Conservation (phyloP, 2,888 invertebrate species). For the Prosapia bicincta region DNA sequence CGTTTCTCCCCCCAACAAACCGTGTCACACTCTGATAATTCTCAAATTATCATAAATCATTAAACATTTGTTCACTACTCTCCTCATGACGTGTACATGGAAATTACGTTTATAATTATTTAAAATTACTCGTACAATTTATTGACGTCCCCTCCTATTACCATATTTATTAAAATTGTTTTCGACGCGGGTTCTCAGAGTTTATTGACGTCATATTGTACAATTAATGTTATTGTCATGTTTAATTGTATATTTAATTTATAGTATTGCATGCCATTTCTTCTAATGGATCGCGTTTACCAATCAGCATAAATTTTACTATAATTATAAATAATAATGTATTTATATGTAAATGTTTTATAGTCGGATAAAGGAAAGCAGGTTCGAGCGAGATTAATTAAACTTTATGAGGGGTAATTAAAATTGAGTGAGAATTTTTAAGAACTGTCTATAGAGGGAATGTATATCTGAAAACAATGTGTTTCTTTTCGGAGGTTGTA, state of each 20-base stretch:
- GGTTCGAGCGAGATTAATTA: too few species aligned
- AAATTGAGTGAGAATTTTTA: too few species aligned
- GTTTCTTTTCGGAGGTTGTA: too few species aligned
- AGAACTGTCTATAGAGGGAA: too few species aligned
- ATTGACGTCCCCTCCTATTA: background rate
- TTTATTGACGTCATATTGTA: background rate
- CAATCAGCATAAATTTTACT: background rate
- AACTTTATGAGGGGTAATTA: too few species aligned
- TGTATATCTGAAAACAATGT: too few species aligned
- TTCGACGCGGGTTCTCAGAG: background rate
- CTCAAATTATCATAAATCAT: background rate
- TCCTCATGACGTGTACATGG: background rate
- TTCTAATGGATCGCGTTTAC: background rate
- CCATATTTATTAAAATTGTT: constrained; percentile 2
- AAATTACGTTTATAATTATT: background rate
- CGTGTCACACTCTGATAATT: too few species aligned
- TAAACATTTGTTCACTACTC: background rate
- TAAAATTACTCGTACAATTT: background rate
- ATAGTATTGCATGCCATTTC: background rate
- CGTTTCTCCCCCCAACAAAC: too few species aligned
- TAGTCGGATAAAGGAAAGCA: too few species aligned
- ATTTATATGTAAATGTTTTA: background rate
- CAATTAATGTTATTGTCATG: background rate
- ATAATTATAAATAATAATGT: background rate
- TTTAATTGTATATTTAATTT: background rate